Conservation (phyloP, 2,797 vertebrate species). For the Characodon lateralis region DNA sequence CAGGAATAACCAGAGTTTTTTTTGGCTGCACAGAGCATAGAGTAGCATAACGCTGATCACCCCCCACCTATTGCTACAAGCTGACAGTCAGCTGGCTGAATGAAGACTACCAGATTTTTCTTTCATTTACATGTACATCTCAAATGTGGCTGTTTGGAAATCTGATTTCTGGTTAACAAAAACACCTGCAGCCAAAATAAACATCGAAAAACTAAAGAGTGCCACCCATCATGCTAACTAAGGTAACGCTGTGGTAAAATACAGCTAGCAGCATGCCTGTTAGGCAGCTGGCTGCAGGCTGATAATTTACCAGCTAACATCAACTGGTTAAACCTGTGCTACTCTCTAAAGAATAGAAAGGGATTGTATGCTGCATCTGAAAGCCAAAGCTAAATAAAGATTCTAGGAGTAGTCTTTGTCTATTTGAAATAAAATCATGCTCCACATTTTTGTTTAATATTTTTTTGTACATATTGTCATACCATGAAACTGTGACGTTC, state of each 20-base stretch:
- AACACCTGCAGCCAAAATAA: not conserved
- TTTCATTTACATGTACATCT: not conserved
- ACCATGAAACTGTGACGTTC: not conserved
- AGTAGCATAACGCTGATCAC: no score
- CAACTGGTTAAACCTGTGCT: not conserved
- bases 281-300: not conserved
- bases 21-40: no score
- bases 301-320: not conserved
- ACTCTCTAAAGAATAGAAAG: not conserved
- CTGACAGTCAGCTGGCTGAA: not conserved
- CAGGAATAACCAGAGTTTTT: no score
- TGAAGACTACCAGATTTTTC: not conserved
- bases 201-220: not conserved
- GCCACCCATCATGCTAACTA: not conserved
- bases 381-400: not conserved
- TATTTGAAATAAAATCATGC: not conserved
- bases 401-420: no score
- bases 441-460: not conserved
- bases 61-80: no score
- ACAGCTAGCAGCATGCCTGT: not conserved
- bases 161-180: not conserved
- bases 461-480: not conserved
- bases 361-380: not conserved
- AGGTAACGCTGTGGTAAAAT: not conserved
- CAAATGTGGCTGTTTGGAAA: not conserved